These are phyloP conservation scores for Saturnia pavonia DNA, from an alignment of 2,888 invertebrate genomes.

Conservation along the genomic window DNA sequence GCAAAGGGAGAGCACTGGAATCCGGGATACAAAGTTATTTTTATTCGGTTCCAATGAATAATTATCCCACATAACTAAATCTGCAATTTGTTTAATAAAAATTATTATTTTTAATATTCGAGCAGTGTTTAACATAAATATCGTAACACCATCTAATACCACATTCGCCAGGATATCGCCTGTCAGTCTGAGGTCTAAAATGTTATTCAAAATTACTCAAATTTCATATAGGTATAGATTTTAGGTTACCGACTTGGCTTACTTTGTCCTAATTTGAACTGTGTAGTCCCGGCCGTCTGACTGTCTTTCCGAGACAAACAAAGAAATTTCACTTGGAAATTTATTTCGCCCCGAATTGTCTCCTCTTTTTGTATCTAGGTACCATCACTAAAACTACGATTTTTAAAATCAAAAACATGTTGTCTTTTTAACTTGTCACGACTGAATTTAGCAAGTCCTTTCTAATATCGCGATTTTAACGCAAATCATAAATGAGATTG, in stretches of 20 bases:
- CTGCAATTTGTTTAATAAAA: not conserved
- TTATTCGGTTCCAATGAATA: too few species aligned
- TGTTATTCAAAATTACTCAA: too few species aligned
- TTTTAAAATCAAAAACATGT: slow-evolving; percentile 5
- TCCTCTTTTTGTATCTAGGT: slow-evolving; percentile 16
- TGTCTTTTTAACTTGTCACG: not conserved
- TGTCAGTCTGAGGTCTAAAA: too few species aligned
- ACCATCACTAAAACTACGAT: slow-evolving; percentile 11
- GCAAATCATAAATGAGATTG: not conserved
- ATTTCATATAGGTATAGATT: too few species aligned
- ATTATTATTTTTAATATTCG: too few species aligned
- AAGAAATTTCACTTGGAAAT: slow-evolving; percentile 50
- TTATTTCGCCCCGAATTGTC: slow-evolving; percentile 35
- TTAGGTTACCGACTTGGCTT: slow-evolving; percentile 17
- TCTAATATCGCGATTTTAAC: not conserved
- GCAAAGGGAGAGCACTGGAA: too few species aligned
- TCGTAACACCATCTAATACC: too few species aligned
- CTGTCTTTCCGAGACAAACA: slow-evolving; percentile 41
- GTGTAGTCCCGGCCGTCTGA: slow-evolving; percentile 24
- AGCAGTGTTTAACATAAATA: too few species aligned
- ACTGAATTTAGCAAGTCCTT: not conserved
- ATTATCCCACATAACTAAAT: too few species aligned
- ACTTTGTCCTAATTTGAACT: slow-evolving; percentile 3
- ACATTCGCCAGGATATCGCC: too few species aligned
- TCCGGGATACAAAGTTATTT: too few species aligned